These are phyloP conservation scores for Parnassius glacialis DNA, from an alignment of 2,888 invertebrate genomes.

Conservation along the genomic window DNA sequence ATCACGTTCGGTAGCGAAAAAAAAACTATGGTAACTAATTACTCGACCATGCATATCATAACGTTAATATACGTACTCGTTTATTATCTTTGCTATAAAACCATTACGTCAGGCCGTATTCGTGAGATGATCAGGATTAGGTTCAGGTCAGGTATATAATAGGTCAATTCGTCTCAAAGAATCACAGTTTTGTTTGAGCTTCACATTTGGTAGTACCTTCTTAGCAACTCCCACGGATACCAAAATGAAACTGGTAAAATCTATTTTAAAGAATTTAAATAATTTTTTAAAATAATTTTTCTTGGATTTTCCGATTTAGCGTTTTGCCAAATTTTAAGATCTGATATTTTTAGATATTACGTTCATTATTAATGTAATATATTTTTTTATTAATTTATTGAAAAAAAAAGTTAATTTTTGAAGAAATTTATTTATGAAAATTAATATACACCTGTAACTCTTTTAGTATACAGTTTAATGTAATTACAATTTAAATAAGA, in stretches of 20 bases:
- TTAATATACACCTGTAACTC: too few species aligned
- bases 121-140: slow-evolving; percentile 61
- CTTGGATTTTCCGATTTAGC: slow-evolving; percentile 5
- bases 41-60: slow-evolving; percentile 54
- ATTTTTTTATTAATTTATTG: too few species aligned
- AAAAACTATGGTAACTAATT: slow-evolving; percentile 57
- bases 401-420: too few species aligned
- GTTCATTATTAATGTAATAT: too few species aligned
- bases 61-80: slow-evolving; percentile 41
- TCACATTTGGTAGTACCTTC: slow-evolving; percentile 45
- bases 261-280: slow-evolving; percentile 32
- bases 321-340: background rate
- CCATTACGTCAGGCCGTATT: slow-evolving; percentile 56
- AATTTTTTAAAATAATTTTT: slow-evolving; percentile 15
- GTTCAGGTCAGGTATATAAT: slow-evolving; percentile 66
- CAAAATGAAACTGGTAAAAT: slow-evolving; percentile 72
- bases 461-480: too few species aligned
- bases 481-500: too few species aligned
- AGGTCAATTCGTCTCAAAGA: slow-evolving; percentile 46
- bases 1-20: slow-evolving; percentile 47
- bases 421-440: too few species aligned
- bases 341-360: too few species aligned
- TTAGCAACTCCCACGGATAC: slow-evolving; percentile 28
- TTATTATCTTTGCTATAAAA: slow-evolving; percentile 46
- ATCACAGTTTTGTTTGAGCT: slow-evolving; percentile 46